Evolutionary conservation across 2,888 invertebrate genomes (phyloP).

Genomic region (Hyalella azteca): DNA sequence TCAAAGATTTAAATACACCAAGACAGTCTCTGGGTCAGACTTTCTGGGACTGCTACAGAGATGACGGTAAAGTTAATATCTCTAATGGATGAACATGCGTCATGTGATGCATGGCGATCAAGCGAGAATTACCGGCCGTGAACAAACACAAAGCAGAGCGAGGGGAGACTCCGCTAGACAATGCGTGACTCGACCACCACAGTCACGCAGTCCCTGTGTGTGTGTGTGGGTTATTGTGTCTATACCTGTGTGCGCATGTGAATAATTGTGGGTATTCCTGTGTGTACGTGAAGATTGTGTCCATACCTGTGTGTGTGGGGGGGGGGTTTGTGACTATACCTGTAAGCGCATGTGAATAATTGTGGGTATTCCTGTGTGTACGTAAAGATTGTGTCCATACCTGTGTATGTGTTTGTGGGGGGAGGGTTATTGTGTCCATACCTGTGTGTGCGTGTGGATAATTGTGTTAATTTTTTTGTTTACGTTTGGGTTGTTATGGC

Average conservation of each 20-base stretch:
- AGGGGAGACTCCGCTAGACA: not conserved
- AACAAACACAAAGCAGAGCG: slow-evolving; percentile 31
- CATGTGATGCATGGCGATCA: slow-evolving; percentile 16
- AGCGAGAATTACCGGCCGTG: slow-evolving; percentile 12
- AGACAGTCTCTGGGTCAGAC: too few species aligned
- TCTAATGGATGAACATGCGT: slow-evolving; percentile 11
- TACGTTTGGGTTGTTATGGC: too few species aligned
- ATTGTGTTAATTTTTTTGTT: not conserved
- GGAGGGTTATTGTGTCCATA: not conserved
- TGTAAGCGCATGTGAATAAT: not conserved
- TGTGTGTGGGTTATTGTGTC: not conserved
- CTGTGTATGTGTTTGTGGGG: not conserved
- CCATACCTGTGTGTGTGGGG: not conserved
- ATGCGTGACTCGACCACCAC: not conserved
- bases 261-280: not conserved
- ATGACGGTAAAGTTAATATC: not conserved
- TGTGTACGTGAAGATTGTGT: too few species aligned
- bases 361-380: not conserved
- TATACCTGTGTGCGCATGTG: not conserved
- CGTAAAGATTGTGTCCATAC: too few species aligned
- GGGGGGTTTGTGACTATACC: not conserved
- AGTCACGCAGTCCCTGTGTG: not conserved
- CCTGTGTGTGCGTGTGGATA: not conserved
- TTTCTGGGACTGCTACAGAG: too few species aligned
- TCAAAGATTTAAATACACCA: too few species aligned